These are phyloP conservation scores for Magallana nippona DNA, from an alignment of 2,888 invertebrate genomes.

Conservation along the genomic window DNA sequence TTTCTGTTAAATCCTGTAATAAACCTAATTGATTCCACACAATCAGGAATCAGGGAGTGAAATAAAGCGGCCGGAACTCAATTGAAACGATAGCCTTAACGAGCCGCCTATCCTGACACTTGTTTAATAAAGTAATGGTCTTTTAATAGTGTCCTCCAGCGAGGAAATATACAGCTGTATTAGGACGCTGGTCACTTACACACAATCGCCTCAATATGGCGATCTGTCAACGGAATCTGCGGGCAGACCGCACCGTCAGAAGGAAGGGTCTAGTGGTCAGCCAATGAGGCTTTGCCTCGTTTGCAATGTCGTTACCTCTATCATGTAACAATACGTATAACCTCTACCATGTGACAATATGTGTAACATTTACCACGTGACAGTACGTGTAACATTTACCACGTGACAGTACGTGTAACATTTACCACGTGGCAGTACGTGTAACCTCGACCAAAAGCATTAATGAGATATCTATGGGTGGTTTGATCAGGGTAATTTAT, in stretches of 20 bases:
- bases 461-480: too few species aligned
- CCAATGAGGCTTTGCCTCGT: too few species aligned
- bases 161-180: slow-evolving; percentile 35
- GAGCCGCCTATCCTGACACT: background rate
- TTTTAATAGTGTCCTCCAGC: slow-evolving; percentile 34
- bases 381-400: too few species aligned
- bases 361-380: too few species aligned
- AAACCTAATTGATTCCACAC: slow-evolving; percentile 24
- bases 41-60: background rate
- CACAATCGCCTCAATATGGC: slow-evolving; percentile 17
- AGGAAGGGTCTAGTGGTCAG: background rate
- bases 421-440: too few species aligned
- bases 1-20: slow-evolving; percentile 1
- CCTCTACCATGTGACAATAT: too few species aligned
- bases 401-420: too few species aligned
- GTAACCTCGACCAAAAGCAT: too few species aligned
- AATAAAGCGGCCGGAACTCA: slow-evolving; percentile 13
- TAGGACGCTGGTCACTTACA: slow-evolving; percentile 27
- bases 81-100: slow-evolving; percentile 25
- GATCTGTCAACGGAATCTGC: background rate
- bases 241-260: background rate
- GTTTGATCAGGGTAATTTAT: slow-evolving; percentile 1
- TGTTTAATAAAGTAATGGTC: slow-evolving; percentile 33
- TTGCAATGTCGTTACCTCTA: too few species aligned
- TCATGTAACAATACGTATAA: too few species aligned